Conservation (phyloP, 2,797 vertebrate species). For the Rhodeus uyekii region DNA sequence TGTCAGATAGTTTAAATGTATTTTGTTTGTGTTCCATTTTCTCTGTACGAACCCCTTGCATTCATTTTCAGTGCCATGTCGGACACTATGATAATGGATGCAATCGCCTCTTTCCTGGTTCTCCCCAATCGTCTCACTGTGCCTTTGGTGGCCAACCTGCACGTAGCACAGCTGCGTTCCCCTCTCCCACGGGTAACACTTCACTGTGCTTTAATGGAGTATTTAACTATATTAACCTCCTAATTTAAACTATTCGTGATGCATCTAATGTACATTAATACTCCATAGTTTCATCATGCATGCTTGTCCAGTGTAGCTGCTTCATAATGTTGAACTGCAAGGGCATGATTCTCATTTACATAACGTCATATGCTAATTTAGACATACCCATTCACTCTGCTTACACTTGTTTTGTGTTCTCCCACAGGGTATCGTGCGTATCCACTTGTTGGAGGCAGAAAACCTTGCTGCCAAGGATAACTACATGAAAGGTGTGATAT, state of each 20-base stretch:
- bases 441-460: constrained; percentile 86
- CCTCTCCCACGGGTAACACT: constrained; percentile 90
- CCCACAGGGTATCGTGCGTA: constrained; percentile 87
- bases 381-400: neutral
- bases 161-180: constrained; percentile 88
- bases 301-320: neutral
- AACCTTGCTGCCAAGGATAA: constrained; percentile 88
- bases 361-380: neutral
- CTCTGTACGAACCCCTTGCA: constrained; percentile 65
- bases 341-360: neutral
- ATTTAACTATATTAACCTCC: constrained; percentile 14
- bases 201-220: constrained; percentile 44
- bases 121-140: constrained; percentile 92
- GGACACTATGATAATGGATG: constrained; percentile 95
- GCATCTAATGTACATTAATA: neutral
- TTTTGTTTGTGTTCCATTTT: constrained; percentile 57
- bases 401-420: neutral
- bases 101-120: constrained; percentile 90
- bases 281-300: constrained; percentile 33
- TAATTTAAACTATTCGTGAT: constrained; percentile 1
- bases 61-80: constrained; percentile 85
- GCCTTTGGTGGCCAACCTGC: constrained; percentile 88
- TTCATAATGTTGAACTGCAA: constrained; percentile 2
- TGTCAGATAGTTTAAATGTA: constrained; percentile 58
- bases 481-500: constrained; percentile 87